Base-by-base conservation (phyloP, 1,140 invertebrate genomes). In the Cydia amplana region DNA sequence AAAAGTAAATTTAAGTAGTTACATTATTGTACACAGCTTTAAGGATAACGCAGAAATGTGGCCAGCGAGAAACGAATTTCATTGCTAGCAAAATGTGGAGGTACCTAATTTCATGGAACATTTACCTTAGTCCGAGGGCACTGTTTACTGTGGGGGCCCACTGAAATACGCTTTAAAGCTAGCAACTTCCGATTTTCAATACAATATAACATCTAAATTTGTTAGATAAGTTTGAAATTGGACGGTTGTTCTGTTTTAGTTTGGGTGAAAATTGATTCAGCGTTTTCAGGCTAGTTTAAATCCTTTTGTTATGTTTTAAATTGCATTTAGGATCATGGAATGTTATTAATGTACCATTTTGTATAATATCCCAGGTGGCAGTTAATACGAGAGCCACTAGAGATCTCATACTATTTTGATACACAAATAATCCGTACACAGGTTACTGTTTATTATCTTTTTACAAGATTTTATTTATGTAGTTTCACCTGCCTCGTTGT, bases 51-150 rank as follows among this genome's bases (percentile, higher is more conserved):
- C 77, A 73, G 77, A 79, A 84, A 83, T 83, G 51, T 82, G 80
- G 81, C 76, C 77, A 36, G 73, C 73, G 78, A 80, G 78, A 82
- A 82, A 81, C 79, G 81, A 81, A 81, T 82, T 84, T 84, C 81
- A 84, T 82, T 82, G 83, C 81, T 79, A 76, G 79, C 78, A 83
- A 87, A 85, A 83, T 80, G 81, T 80, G 80, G 81, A 82, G 84
- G 83, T 85, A 60, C 55, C 55, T 60, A 87, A 87, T 87, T 85
- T 85, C 85, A 87, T 85, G 85, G 84, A 81, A 84, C 85, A 87
- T 87, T 87, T 84, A 84, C 81, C 79, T 74, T 77, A 32, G 81
- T 77, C 85, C 83, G 80, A 83, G 81, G 80, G 80, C 81, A 82
- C 74, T 87, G 85, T 87, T 84, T 85, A 84, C 83, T 80, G 74